Evolutionary conservation across 2,888 invertebrate species (phyloP).

Genomic region (Coelinius sp.): DNA sequence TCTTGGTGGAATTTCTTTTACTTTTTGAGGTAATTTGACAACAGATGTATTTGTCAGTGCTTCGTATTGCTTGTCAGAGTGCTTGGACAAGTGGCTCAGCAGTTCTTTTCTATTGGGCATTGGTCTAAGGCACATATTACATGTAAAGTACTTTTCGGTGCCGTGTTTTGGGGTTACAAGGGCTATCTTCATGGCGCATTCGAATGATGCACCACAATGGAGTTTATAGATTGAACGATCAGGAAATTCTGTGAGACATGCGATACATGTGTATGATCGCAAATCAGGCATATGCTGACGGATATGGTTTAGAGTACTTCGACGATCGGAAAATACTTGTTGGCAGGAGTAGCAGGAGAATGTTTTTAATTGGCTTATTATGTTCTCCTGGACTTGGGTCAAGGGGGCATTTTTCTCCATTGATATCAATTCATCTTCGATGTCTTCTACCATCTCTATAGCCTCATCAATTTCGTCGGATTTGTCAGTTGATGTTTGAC

Average conservation of each 20-base stretch:
- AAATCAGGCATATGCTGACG: constrained; percentile 67
- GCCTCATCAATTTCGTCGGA: constrained; percentile 34
- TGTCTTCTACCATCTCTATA: constrained; percentile 46
- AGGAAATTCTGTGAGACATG: constrained; percentile 65
- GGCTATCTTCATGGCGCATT: constrained; percentile 75
- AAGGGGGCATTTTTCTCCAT: constrained; percentile 61
- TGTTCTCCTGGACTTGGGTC: constrained; percentile 66
- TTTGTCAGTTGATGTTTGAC: background rate
- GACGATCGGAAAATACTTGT: constrained; percentile 60
- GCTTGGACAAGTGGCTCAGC: constrained; percentile 61
- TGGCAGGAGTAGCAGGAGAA: constrained; percentile 66
- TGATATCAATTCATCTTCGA: constrained; percentile 60
- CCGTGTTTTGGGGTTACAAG: constrained; percentile 64
- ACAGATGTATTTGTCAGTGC: constrained; percentile 51
- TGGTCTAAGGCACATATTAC: constrained; percentile 67
- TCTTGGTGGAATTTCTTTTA: background rate
- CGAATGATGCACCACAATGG: constrained; percentile 68
- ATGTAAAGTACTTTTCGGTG: constrained; percentile 66
- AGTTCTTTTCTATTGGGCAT: constrained; percentile 61
- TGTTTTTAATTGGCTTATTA: constrained; percentile 67
- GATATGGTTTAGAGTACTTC: constrained; percentile 64
- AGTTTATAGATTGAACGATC: constrained; percentile 64
- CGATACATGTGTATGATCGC: constrained; percentile 65
- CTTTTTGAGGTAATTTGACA: constrained; percentile 47
- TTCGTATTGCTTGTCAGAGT: constrained; percentile 61